Evolutionary conservation across 2,113 vertebrate genomes (phyloP).

Genomic region (Mesembrinibis cayennensis): DNA sequence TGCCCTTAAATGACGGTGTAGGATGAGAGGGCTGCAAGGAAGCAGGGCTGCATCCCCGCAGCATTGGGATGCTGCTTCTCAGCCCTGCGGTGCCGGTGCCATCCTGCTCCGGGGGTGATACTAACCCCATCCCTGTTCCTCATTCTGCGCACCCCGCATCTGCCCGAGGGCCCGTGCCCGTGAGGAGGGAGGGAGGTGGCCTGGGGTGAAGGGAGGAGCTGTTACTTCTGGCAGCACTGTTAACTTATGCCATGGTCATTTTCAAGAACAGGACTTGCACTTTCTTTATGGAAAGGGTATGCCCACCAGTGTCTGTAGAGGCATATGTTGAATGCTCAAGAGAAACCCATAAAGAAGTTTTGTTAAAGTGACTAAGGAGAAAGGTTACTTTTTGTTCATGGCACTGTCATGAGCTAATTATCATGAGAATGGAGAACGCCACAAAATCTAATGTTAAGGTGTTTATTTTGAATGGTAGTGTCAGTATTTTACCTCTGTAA

Average conservation of each 20-base stretch:
- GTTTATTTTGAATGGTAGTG: background rate
- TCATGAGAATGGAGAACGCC: background rate
- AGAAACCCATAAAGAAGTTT: background rate
- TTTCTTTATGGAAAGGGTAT: background rate
- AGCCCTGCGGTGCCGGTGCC: fast-evolving
- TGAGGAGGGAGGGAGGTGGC: background rate
- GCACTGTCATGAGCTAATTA: too few relatives aligned
- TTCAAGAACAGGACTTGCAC: background rate
- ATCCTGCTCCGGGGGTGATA: background rate
- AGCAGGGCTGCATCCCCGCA: background rate
- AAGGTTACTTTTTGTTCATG: background rate
- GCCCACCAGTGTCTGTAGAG: background rate
- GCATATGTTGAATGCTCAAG: fast-evolving
- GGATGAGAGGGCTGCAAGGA: background rate
- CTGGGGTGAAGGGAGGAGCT: background rate
- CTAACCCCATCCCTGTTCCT: too few relatives aligned
- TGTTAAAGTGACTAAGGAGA: background rate
- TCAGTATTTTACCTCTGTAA: background rate
- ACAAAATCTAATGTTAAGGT: background rate
- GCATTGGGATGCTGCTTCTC: background rate
- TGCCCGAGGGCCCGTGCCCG: fast-evolving
- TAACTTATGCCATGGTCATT: background rate
- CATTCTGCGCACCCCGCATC: fast-evolving
- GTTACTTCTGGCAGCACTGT: background rate
- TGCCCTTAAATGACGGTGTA: fast-evolving